A percentile compares a stretch with the other conserved stretches of the same genome.
phyloP scores from a whole-genome alignment of 2,113 vertebrate genomes.

The Cebidichthys violaceus region DNA sequence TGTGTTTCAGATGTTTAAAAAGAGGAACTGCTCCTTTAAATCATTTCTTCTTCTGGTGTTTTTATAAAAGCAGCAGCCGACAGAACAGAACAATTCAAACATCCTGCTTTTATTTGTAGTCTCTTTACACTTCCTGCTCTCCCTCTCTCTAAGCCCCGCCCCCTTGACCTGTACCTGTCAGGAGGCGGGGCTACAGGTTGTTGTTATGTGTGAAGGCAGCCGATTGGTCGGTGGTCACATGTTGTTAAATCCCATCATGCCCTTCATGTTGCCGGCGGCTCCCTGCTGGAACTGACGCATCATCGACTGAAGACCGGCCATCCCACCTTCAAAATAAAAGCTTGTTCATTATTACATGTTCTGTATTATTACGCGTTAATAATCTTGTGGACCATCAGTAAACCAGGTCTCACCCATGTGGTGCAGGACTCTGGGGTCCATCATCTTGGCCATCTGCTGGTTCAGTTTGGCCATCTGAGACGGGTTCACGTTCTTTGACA shows the following conservation, averaged over 20 bases:
- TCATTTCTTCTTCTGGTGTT: conserved; percentile 3
- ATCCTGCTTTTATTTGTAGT: conserved; percentile 23
- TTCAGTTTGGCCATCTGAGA: conserved; percentile 99
- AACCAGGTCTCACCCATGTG: conserved; percentile 93
- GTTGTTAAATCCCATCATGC: conserved; percentile 99
- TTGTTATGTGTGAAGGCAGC: conserved; percentile 77
- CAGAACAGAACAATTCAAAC: background rate
- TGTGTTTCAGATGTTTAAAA: background rate
- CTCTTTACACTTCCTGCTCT: background rate
- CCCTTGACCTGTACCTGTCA: background rate
- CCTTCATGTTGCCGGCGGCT: conserved; percentile 99
- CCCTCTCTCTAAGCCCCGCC: conserved; percentile 14
- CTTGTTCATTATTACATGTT: background rate
- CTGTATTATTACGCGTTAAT: too few relatives aligned
- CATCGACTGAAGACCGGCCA: conserved; percentile 99
- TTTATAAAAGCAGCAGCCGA: conserved; percentile 40
- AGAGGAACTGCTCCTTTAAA: conserved; percentile 36
- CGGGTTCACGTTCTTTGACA: conserved; percentile 99
- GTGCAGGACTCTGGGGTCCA: conserved; percentile 98
- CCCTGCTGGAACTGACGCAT: conserved; percentile 99
- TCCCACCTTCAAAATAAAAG: conserved; percentile 86
- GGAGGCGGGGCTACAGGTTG: conserved; percentile 28
- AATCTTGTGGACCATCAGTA: background rate
- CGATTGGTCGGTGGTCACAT: conserved; percentile 87
- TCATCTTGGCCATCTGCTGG: conserved; percentile 99